Percentiles rank a stretch among this genome's conserved stretches.
These are phyloP conservation scores for Hymenochirus boettgeri DNA, from an alignment of 2,113 vertebrate species.

Conservation along the genomic window DNA sequence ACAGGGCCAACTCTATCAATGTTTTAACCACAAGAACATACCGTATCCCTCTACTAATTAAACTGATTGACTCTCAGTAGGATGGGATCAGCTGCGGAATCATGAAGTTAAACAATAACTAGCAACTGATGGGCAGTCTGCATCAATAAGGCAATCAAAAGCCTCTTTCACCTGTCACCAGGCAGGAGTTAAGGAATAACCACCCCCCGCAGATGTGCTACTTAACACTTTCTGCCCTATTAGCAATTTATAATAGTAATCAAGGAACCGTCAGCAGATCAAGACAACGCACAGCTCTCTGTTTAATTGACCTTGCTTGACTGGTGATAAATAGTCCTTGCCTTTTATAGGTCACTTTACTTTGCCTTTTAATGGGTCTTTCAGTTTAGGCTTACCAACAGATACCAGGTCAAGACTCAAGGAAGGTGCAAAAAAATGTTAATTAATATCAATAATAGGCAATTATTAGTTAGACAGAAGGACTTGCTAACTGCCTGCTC, in stretches of 20 bases:
- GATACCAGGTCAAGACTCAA: slow-evolving; percentile 90
- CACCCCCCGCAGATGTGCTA: slow-evolving; percentile 72
- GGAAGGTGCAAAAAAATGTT: slow-evolving; percentile 96
- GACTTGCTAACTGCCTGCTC: slow-evolving; percentile 94
- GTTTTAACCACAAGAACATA: slow-evolving; percentile 68
- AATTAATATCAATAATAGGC: slow-evolving; percentile 99
- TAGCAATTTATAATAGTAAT: slow-evolving; percentile 99
- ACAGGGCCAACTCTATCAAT: slow-evolving; percentile 57
- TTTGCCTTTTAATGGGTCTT: slow-evolving; percentile 94
- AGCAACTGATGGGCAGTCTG: slow-evolving; percentile 80
- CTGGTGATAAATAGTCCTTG: slow-evolving; percentile 97
- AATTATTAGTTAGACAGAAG: slow-evolving; percentile 99
- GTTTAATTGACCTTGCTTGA: slow-evolving; percentile 99
- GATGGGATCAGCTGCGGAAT: slow-evolving; percentile 79
- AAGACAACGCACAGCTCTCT: slow-evolving; percentile 93
- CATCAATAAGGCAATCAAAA: slow-evolving; percentile 84
- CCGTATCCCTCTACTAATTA: slow-evolving; percentile 86
- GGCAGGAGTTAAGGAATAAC: slow-evolving; percentile 80
- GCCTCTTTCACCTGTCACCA: slow-evolving; percentile 87
- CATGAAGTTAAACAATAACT: slow-evolving; percentile 80
- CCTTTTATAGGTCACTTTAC: slow-evolving; percentile 75
- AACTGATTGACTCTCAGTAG: slow-evolving; percentile 86
- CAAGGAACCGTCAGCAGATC: slow-evolving; percentile 99
- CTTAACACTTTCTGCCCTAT: slow-evolving; percentile 92
- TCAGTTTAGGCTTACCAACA: slow-evolving; percentile 97